A percentile compares a stretch with the other conserved stretches of the same genome.
These are phyloP conservation scores for Takifugu flavidus DNA, from an alignment of 2,113 vertebrate species.

Conservation along the genomic window DNA sequence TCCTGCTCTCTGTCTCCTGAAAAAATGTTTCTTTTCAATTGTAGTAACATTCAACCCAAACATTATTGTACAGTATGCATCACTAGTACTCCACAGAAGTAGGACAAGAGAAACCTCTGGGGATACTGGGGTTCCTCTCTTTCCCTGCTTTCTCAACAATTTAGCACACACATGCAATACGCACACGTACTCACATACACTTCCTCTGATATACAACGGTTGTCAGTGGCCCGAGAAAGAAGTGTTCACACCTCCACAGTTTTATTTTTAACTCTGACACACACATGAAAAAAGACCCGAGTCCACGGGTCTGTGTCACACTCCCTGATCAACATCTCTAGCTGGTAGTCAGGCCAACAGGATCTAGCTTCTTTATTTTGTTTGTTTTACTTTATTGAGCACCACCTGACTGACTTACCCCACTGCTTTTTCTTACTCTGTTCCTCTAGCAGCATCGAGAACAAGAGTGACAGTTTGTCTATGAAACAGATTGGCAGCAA, in stretches of 20 bases:
- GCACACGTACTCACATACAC: conserved; percentile 32
- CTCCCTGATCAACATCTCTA: conserved; percentile 7
- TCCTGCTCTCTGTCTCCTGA: conserved; percentile 4
- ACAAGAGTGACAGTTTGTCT: conserved; percentile 58
- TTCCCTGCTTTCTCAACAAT: conserved; percentile 41
- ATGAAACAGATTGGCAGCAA: conserved; percentile 61
- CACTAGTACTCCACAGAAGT: conserved; percentile 40
- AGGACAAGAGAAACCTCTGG: conserved; percentile 60
- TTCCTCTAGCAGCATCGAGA: conserved; percentile 61
- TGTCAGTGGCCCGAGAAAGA: conserved; percentile 42
- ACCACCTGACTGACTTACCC: conserved; percentile 24
- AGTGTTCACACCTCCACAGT: conserved; percentile 50
- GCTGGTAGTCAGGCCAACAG: not conserved
- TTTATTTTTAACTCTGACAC: conserved; percentile 70
- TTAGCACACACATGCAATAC: conserved; percentile 23
- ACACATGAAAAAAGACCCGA: conserved; percentile 17
- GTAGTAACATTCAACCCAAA: conserved; percentile 10
- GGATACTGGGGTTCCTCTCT: conserved; percentile 29
- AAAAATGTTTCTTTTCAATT: conserved; percentile 8
- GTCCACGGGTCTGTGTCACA: conserved; percentile 2
- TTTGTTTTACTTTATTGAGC: conserved; percentile 6
- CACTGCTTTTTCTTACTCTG: conserved; percentile 42
- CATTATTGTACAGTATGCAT: not conserved
- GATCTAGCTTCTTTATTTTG: not conserved
- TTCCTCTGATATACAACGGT: conserved; percentile 40